Percentiles rank a stretch among this genome's conserved stretches.
phyloP scores from a whole-genome alignment of 2,888 invertebrate species.

The Thalpophila matura region DNA sequence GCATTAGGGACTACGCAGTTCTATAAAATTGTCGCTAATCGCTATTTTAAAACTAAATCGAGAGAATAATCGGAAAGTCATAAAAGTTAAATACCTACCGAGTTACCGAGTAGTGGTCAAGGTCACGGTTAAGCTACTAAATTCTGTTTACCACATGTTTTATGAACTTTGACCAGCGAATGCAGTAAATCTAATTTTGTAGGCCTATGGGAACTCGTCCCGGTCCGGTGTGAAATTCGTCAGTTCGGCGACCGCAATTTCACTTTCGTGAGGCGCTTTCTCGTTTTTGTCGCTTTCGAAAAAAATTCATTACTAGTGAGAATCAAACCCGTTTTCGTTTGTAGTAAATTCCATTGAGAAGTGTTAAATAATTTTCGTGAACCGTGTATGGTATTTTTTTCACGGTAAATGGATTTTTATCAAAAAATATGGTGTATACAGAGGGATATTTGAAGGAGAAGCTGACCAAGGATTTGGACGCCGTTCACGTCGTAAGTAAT shows the following conservation, averaged over 20 bases:
- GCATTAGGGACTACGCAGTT: no score
- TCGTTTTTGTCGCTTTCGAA: conserved; percentile 85
- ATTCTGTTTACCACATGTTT: conserved; percentile 53
- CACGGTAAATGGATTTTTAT: conserved; percentile 77
- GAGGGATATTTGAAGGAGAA: conserved; percentile 92
- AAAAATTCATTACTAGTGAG: conserved; percentile 76
- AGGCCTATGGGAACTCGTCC: conserved; percentile 64
- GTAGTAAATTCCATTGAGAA: conserved; percentile 71
- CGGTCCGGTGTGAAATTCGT: conserved; percentile 83
- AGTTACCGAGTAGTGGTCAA: conserved; percentile 61
- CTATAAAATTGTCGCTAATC: no score
- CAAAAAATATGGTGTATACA: conserved; percentile 92
- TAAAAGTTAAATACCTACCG: background rate
- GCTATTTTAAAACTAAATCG: background rate
- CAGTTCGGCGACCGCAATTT: conserved; percentile 82
- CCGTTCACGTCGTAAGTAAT: conserved; percentile 93
- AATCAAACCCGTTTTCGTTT: conserved; percentile 75
- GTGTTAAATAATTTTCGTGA: conserved; percentile 74
- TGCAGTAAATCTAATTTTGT: conserved; percentile 62
- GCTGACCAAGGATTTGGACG: conserved; percentile 92
- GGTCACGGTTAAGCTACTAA: conserved; percentile 67
- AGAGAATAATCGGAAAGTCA: background rate
- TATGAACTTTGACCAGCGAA: conserved; percentile 45
- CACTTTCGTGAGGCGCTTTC: conserved; percentile 85
- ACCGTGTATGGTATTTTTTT: conserved; percentile 74